Conservation (phyloP, 2,888 invertebrate genomes). For the Clepsis dumicolana region DNA sequence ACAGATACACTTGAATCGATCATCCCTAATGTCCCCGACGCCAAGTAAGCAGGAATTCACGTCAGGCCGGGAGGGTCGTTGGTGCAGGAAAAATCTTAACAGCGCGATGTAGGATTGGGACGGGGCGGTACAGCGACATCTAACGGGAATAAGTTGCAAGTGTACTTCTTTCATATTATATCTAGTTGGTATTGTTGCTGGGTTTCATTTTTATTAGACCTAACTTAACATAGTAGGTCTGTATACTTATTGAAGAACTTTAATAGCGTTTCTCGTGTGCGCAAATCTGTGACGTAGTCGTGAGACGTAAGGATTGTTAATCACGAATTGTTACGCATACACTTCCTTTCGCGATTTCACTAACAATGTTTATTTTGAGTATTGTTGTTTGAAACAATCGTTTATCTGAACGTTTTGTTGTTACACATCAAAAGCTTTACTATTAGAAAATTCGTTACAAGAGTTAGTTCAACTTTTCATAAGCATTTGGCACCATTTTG, state of each 20-base stretch:
- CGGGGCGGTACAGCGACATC: not conserved
- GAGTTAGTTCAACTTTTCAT: too few species aligned
- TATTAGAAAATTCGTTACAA: too few species aligned
- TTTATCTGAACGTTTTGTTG: not conserved
- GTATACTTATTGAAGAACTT: too few species aligned
- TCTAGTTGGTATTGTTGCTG: not conserved
- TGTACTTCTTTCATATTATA: too few species aligned
- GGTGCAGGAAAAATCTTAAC: not conserved
- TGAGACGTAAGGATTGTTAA: constrained; percentile 21
- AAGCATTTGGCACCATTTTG: too few species aligned
- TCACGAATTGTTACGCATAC: constrained; percentile 29
- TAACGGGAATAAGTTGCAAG: not conserved
- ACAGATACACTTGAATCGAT: too few species aligned
- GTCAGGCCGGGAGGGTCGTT: not conserved
- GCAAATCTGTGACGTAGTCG: constrained; percentile 17
- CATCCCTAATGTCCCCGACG: too few species aligned
- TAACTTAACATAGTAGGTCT: not conserved
- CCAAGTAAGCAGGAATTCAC: not conserved
- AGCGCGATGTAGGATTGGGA: constrained; percentile 3
- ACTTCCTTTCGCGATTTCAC: constrained; percentile 33
- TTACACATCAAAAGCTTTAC: too few species aligned
- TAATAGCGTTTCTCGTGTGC: not conserved
- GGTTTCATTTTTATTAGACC: not conserved
- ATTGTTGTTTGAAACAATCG: not conserved
- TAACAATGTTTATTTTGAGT: constrained; percentile 2